These are phyloP conservation scores for Bombus confusus DNA, from an alignment of 1,140 invertebrate genomes.

Conservation along the genomic window DNA sequence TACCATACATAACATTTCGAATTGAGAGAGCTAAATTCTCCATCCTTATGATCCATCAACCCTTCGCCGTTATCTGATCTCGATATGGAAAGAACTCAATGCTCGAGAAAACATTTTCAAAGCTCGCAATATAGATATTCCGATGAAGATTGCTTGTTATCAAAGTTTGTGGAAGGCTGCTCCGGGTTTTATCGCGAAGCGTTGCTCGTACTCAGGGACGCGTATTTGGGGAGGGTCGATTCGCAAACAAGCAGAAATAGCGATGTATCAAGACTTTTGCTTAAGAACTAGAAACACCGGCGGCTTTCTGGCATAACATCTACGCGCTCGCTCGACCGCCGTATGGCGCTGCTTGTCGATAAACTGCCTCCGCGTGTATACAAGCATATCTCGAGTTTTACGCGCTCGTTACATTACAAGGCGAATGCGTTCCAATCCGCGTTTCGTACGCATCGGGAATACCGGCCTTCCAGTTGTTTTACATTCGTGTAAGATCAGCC, in stretches of 20 bases:
- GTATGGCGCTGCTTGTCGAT: conserved; percentile 32
- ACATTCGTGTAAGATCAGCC: conserved; percentile 3
- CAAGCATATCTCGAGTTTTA: conserved; percentile 52
- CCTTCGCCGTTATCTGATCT: not conserved
- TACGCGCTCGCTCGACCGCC: conserved; percentile 35
- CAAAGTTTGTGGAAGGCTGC: not conserved
- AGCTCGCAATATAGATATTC: not conserved
- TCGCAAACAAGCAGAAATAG: conserved; percentile 20
- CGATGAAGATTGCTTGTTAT: not conserved
- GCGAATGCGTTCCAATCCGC: not conserved
- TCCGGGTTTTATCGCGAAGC: not conserved
- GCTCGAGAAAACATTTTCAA: not conserved
- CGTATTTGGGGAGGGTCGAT: not conserved
- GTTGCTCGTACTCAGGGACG: no score
- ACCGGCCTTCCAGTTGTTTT: conserved; percentile 13
- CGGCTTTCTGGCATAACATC: conserved; percentile 38
- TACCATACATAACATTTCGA: not conserved
- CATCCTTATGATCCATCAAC: not conserved
- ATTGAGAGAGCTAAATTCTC: not conserved
- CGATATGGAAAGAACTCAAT: not conserved
- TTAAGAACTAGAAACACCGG: conserved; percentile 28
- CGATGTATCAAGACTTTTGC: not conserved
- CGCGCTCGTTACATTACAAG: conserved; percentile 32
- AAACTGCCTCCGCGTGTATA: conserved; percentile 41
- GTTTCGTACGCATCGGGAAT: not conserved